Percentiles rank a stretch among this genome's conserved stretches.
phyloP scores from a whole-genome alignment of 2,888 invertebrate genomes.

The Sthenelais limicola region DNA sequence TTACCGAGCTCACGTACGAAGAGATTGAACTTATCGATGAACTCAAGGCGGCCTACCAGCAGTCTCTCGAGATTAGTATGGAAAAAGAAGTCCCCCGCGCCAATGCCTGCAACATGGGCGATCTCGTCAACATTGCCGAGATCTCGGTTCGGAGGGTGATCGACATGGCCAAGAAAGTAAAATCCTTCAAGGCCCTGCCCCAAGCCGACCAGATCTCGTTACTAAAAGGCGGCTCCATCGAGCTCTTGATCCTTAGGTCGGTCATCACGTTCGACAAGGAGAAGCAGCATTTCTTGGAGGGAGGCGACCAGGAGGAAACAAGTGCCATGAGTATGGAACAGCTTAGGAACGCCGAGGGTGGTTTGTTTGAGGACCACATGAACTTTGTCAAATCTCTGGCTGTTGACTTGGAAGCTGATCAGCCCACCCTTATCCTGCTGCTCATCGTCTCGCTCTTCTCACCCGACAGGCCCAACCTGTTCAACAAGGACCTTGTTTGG shows the following conservation, averaged over 20 bases:
- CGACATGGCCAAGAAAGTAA: slow-evolving; percentile 76
- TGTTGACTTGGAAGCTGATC: slow-evolving; percentile 88
- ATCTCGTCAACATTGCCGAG: slow-evolving; percentile 72
- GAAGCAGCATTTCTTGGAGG: slow-evolving; percentile 87
- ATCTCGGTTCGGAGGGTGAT: slow-evolving; percentile 81
- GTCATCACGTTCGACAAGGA: slow-evolving; percentile 94
- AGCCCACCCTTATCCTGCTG: slow-evolving; percentile 91
- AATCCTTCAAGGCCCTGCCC: slow-evolving; percentile 92
- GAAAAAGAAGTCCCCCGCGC: slow-evolving; percentile 52
- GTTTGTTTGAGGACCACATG: slow-evolving; percentile 72
- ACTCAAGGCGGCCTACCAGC: slow-evolving; percentile 66
- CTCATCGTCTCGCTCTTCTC: slow-evolving; percentile 93
- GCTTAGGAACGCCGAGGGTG: slow-evolving; percentile 79
- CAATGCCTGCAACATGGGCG: slow-evolving; percentile 57
- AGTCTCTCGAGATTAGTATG: slow-evolving; percentile 68
- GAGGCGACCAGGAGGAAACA: slow-evolving; percentile 75
- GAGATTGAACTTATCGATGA: slow-evolving; percentile 67
- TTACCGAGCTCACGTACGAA: slow-evolving; percentile 51
- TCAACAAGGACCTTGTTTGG: slow-evolving; percentile 72
- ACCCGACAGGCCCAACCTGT: slow-evolving; percentile 82
- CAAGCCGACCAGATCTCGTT: slow-evolving; percentile 93
- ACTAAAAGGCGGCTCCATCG: slow-evolving; percentile 95
- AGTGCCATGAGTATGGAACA: slow-evolving; percentile 88
- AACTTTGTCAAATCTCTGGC: slow-evolving; percentile 76
- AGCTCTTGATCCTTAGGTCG: slow-evolving; percentile 95